phyloP scores from a whole-genome alignment of 2,113 vertebrate species.

The Cochlearius cochlearius region DNA sequence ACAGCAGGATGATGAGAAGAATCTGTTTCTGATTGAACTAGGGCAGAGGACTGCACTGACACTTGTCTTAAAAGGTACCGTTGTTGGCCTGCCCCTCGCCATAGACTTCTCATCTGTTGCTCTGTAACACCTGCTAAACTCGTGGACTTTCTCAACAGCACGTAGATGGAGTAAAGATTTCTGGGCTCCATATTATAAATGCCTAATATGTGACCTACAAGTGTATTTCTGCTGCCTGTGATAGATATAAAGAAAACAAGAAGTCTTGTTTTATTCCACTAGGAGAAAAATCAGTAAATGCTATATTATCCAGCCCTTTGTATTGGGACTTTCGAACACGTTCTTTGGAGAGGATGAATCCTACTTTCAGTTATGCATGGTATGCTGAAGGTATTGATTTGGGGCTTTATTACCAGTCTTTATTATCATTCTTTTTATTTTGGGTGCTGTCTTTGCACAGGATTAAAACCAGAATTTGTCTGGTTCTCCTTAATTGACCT shows the following conservation, averaged over 20 bases:
- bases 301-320: neutral
- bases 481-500: neutral
- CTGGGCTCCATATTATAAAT: neutral
- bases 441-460: neutral
- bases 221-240: neutral
- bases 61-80: neutral
- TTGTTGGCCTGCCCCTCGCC: neutral
- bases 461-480: neutral
- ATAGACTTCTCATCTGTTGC: neutral
- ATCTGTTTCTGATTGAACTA: neutral
- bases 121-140: neutral
- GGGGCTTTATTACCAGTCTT: neutral
- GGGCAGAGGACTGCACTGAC: neutral
- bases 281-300: neutral
- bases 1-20: neutral
- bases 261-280: neutral
- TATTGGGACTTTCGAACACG: neutral
- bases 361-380: neutral
- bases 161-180: neutral
- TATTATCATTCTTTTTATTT: neutral
- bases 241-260: neutral
- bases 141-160: neutral
- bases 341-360: neutral
- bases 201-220: neutral
- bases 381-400: neutral